Base-by-base conservation (phyloP, 1,140 invertebrate genomes). In the Pseudomyrmex pallidus region DNA sequence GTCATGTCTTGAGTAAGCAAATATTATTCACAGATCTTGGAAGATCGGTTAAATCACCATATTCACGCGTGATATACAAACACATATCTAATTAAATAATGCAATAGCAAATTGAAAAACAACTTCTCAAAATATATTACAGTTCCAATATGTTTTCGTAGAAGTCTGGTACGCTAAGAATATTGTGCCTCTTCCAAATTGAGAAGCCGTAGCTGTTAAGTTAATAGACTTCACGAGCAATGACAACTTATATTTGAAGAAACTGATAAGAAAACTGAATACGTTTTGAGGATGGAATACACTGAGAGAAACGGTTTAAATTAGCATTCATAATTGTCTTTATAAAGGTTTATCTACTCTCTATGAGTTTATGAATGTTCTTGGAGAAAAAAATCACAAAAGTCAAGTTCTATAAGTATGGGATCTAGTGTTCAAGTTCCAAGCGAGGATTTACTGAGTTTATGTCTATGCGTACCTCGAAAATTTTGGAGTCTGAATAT, bases 1-100 rank as follows among this genome's bases (percentile, higher is more conserved):
- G 50, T 66, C 20, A 85, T 61, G 64, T 62, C 84, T 72, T 77
- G 59, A 57, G 54, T 82, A 88, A 88, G 82, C 85, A 74, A 88
- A 82, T 66, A 63, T 72, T 35, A 52, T 44, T 59, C 13, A 13
- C 66, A 35, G 35, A 4, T 78, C 66, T 50, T 4, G 13, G n/a
- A 66, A 82, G 72, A 74, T 82, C 20, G 20, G 61, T 50, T 25
- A 56, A 48, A n/a, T 56, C 9, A 17, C 13, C 2, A 20, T 25
- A 72, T 86, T 82, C 74, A 76, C 25, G 48, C 17, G 67, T 50
- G 59, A 63, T 67, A 83, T 77, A 73, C 46, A 48, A 48, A 57
- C 63, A 63, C 46, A 48, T 50, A 57, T 72, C 57, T 46, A n/a
- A 35, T 57, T 10, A 67, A 56, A 1, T 56, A 54, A 44, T 4